Conservation (phyloP, 2,888 invertebrate species). For the Nasonovia ribisnigri region DNA sequence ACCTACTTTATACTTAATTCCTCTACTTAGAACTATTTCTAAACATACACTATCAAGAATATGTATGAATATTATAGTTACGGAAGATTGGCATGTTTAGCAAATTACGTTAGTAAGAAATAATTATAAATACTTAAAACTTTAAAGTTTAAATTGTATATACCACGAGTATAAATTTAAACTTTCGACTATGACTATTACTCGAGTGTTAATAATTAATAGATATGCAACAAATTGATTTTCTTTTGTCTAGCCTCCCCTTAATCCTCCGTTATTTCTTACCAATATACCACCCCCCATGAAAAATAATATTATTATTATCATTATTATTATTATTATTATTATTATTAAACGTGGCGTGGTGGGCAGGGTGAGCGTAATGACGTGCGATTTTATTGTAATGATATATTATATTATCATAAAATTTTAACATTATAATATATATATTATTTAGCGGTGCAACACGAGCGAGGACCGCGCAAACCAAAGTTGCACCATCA, state of each 20-base stretch:
- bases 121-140: neutral
- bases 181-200: neutral
- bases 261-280: neutral
- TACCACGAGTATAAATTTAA: neutral
- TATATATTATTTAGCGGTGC: constrained; percentile 80
- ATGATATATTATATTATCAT: neutral
- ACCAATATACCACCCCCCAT: neutral
- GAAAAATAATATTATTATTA: neutral
- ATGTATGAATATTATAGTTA: neutral
- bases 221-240: neutral
- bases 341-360: neutral
- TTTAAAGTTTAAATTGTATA: neutral
- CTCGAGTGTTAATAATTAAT: neutral
- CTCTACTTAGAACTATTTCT: neutral
- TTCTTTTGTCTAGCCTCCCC: neutral
- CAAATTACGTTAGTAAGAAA: neutral
- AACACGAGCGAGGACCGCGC: constrained; percentile 95
- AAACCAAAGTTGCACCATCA: constrained; percentile 82
- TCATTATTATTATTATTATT: neutral
- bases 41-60: neutral
- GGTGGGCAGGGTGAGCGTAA: neutral
- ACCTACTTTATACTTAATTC: neutral
- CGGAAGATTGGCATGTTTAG: neutral
- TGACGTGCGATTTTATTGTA: neutral
- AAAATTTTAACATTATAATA: neutral